Conservation (phyloP, 2,113 vertebrate genomes). For the Nibea coibor region DNA sequence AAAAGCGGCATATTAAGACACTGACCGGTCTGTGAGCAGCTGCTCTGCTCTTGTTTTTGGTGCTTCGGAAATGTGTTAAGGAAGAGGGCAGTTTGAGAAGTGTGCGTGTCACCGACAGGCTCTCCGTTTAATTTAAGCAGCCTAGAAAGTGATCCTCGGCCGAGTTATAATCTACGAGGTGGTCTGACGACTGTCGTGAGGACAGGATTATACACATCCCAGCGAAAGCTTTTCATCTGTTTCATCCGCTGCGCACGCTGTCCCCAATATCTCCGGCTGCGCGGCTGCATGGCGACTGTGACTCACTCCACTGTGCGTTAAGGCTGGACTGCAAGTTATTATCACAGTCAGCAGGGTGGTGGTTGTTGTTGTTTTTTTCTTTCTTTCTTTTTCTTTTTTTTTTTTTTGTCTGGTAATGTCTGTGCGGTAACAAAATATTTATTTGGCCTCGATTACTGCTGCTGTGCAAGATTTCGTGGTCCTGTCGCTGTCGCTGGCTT, state of each 20-base stretch:
- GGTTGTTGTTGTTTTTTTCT: too few relatives aligned
- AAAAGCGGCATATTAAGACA: neutral
- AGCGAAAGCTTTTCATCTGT: conserved; percentile 70
- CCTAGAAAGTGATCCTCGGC: conserved; percentile 36
- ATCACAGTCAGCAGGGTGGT: conserved; percentile 18
- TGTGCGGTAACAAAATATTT: conserved; percentile 20
- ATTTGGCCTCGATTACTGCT: neutral
- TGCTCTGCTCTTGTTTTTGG: conserved; percentile 1
- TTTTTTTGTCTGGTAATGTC: conserved; percentile 10
- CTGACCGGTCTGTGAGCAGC: neutral
- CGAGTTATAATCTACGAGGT: conserved; percentile 48
- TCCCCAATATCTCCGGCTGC: conserved; percentile 41
- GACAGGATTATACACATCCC: conserved; percentile 66
- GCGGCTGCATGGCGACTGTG: conserved; percentile 36
- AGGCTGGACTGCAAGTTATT: conserved; percentile 47
- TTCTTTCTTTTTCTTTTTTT: neutral
- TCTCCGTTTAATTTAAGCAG: conserved; percentile 5
- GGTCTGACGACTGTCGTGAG: conserved; percentile 56
- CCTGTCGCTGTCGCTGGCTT: neutral
- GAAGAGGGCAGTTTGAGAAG: neutral
- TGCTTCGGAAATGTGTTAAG: neutral
- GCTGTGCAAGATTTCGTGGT: neutral
- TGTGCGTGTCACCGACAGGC: conserved; percentile 9
- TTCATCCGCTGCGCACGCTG: conserved; percentile 57
- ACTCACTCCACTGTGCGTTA: conserved; percentile 43